Percentiles rank a stretch among this genome's conserved stretches.
These are phyloP conservation scores for Neotoma lepida DNA, from an alignment of 2,113 vertebrate species.

Conservation along the genomic window DNA sequence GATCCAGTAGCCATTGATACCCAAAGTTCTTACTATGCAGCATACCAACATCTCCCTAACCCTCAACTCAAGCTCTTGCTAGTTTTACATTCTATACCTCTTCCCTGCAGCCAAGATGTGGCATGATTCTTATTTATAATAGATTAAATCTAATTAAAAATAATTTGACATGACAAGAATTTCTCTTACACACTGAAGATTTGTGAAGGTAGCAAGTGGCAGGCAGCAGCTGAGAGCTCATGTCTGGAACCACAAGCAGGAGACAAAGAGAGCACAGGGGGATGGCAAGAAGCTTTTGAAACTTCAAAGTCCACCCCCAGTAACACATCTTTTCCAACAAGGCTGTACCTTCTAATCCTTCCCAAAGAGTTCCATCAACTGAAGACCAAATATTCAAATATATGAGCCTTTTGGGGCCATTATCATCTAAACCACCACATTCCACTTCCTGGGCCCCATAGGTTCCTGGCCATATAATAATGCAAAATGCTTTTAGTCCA, in stretches of 20 bases:
- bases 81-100: background rate
- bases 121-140: background rate
- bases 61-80: background rate
- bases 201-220: background rate
- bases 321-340: background rate
- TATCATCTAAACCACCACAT: background rate
- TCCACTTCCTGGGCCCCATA: background rate
- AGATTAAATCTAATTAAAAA: slow-evolving; percentile 35
- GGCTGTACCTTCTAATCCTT: background rate
- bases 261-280: background rate
- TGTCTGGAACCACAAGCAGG: background rate
- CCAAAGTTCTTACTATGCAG: background rate
- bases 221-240: background rate
- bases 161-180: background rate
- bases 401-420: background rate
- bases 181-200: background rate
- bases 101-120: background rate
- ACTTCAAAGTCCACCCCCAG: background rate
- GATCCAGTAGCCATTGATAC: background rate
- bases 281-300: background rate
- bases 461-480: background rate
- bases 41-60: background rate
- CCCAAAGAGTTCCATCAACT: background rate
- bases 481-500: background rate
- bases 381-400: background rate